phyloP scores from a whole-genome alignment of 2,888 invertebrate genomes.

The Cremastobaeus sp. region DNA sequence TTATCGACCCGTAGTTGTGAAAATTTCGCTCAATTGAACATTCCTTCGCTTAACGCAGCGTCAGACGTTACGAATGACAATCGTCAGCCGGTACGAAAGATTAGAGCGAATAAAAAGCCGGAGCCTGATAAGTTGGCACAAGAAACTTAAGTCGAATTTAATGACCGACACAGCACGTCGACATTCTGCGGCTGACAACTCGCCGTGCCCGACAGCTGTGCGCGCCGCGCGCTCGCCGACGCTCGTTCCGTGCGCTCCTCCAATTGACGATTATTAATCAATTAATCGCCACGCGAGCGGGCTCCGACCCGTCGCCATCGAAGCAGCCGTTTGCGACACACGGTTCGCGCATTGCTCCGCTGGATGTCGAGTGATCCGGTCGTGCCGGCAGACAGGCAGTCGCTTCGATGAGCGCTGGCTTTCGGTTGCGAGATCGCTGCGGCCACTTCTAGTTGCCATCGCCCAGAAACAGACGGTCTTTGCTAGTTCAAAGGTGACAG shows the following conservation, averaged over 20 bases:
- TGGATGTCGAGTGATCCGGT: too few species aligned
- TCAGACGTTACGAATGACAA: too few species aligned
- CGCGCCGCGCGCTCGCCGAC: background rate
- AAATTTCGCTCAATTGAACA: too few species aligned
- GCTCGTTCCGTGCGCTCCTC: background rate
- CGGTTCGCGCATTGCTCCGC: background rate
- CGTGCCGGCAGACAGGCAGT: too few species aligned
- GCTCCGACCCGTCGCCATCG: background rate
- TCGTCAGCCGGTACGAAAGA: too few species aligned
- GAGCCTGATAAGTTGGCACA: too few species aligned
- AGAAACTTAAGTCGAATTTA: too few species aligned
- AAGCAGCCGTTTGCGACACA: background rate
- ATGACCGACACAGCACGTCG: too few species aligned
- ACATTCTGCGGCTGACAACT: too few species aligned
- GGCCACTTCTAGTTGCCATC: background rate
- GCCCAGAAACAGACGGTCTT: background rate
- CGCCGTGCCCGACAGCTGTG: conserved; percentile 14
- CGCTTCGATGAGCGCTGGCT: background rate
- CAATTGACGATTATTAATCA: conserved; percentile 25
- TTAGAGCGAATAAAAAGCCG: too few species aligned
- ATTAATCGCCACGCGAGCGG: conserved; percentile 7
- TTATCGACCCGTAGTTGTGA: too few species aligned
- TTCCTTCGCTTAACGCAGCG: too few species aligned
- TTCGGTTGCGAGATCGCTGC: background rate
- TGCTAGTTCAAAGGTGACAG: background rate